Conservation (phyloP, 1,140 invertebrate species). For the Rhagoletis zephyria region DNA sequence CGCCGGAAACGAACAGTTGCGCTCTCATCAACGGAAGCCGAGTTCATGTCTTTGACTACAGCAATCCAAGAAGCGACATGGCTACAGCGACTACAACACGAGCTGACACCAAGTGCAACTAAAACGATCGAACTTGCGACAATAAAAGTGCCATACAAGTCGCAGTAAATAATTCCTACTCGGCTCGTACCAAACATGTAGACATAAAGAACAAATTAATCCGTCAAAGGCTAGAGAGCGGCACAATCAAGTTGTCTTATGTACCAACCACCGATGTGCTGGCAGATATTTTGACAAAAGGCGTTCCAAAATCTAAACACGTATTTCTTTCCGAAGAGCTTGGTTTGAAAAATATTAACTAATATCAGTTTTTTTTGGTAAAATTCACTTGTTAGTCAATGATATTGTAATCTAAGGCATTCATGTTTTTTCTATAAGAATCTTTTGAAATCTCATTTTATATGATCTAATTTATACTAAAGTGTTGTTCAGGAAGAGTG, state of each 20-base stretch:
- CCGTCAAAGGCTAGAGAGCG: slow-evolving; percentile 54
- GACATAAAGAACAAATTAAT: slow-evolving; percentile 63
- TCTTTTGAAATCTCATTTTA: no score
- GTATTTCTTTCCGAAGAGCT: no score
- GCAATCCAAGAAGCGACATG: slow-evolving; percentile 59
- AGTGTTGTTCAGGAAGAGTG: no score
- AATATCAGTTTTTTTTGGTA: no score
- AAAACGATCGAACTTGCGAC: slow-evolving; percentile 54
- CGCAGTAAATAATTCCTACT: slow-evolving; percentile 55
- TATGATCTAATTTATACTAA: no score
- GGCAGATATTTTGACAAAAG: no score
- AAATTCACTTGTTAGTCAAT: no score
- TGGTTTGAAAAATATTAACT: no score
- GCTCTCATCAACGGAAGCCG: slow-evolving; percentile 66
- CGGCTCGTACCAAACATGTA: slow-evolving; percentile 62
- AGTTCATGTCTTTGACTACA: slow-evolving; percentile 66
- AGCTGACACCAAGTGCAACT: no score
- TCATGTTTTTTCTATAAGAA: no score
- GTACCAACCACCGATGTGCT: slow-evolving; percentile 6
- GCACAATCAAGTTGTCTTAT: background rate
- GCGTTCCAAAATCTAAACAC: no score
- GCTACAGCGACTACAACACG: slow-evolving; percentile 45
- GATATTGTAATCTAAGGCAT: no score
- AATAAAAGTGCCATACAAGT: slow-evolving; percentile 63
- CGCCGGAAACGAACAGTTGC: slow-evolving; percentile 66